Evolutionary conservation across 2,888 invertebrate species (phyloP).

Genomic region (Nezara viridula): DNA sequence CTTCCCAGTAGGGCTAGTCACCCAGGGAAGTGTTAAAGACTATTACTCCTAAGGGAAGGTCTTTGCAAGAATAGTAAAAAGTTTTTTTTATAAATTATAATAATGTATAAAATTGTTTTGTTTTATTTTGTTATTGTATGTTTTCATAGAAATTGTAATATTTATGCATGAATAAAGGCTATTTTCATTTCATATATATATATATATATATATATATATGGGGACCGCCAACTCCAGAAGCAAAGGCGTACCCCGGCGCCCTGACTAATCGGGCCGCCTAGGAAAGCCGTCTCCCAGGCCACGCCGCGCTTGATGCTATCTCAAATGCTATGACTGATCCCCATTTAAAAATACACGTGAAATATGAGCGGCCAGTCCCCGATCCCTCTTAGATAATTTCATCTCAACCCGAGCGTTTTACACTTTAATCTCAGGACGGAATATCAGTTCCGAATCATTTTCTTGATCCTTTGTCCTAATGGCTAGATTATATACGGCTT

Average conservation of each 20-base stretch:
- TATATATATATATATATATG: background rate
- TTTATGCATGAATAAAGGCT: no score
- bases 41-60: no score
- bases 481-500: slow-evolving; percentile 15
- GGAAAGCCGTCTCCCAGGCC: background rate
- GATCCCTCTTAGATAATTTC: slow-evolving; percentile 32
- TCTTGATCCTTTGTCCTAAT: slow-evolving; percentile 25
- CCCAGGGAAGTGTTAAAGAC: no score
- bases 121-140: no score
- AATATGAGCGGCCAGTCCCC: slow-evolving; percentile 10
- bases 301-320: slow-evolving; percentile 21
- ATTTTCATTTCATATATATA: no score
- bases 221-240: background rate
- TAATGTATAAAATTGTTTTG: no score
- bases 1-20: no score
- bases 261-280: background rate
- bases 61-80: no score
- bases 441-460: slow-evolving; percentile 42
- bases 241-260: background rate
- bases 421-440: slow-evolving; percentile 27
- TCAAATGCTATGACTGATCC: slow-evolving; percentile 21
- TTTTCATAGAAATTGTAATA: no score
- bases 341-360: slow-evolving; percentile 36
- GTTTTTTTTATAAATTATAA: no score
- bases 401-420: slow-evolving; percentile 33